phyloP scores from a whole-genome alignment of 2,797 vertebrate genomes.

The Sparus aurata region DNA sequence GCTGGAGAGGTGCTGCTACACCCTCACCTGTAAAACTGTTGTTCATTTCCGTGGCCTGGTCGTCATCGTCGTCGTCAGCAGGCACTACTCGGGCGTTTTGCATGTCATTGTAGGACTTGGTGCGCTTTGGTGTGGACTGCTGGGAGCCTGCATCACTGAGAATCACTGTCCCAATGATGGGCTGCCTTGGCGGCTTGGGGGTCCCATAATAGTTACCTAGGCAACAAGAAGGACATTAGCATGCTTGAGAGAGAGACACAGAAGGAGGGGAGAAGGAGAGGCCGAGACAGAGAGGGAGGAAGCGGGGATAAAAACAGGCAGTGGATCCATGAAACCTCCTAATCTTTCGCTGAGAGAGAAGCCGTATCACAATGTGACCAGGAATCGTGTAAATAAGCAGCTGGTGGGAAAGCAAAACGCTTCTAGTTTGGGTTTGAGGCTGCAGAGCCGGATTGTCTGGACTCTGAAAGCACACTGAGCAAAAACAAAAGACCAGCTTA shows the following conservation, averaged over 20 bases:
- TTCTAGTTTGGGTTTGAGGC: slow-evolving; percentile 36
- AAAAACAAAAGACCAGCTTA: slow-evolving; percentile 77
- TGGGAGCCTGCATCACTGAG: slow-evolving; percentile 94
- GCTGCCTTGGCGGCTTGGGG: slow-evolving; percentile 97
- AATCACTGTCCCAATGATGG: slow-evolving; percentile 97
- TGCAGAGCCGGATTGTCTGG: slow-evolving; percentile 73
- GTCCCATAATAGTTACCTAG: slow-evolving; percentile 99
- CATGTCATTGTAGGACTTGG: slow-evolving; percentile 99
- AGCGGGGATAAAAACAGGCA: slow-evolving; percentile 59
- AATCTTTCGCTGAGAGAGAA: slow-evolving; percentile 50
- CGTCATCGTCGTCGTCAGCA: slow-evolving; percentile 90
- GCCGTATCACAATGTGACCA: slow-evolving; percentile 54
- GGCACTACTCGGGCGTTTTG: slow-evolving; percentile 98
- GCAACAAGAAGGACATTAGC: slow-evolving; percentile 92
- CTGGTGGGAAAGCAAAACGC: slow-evolving; percentile 41
- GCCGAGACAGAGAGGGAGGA: slow-evolving; percentile 44
- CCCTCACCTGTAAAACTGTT: slow-evolving; percentile 97
- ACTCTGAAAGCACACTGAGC: slow-evolving; percentile 70
- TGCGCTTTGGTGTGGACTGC: slow-evolving; percentile 95
- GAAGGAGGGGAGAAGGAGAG: slow-evolving; percentile 61
- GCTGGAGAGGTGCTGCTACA: slow-evolving; percentile 16
- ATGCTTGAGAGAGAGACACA: slow-evolving; percentile 86
- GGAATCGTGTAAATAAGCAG: slow-evolving; percentile 57
- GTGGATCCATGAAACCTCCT: slow-evolving; percentile 58
- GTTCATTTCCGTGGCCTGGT: slow-evolving; percentile 98